Conservation (phyloP, 2,797 vertebrate species). For the Chrysocyon brachyurus region DNA sequence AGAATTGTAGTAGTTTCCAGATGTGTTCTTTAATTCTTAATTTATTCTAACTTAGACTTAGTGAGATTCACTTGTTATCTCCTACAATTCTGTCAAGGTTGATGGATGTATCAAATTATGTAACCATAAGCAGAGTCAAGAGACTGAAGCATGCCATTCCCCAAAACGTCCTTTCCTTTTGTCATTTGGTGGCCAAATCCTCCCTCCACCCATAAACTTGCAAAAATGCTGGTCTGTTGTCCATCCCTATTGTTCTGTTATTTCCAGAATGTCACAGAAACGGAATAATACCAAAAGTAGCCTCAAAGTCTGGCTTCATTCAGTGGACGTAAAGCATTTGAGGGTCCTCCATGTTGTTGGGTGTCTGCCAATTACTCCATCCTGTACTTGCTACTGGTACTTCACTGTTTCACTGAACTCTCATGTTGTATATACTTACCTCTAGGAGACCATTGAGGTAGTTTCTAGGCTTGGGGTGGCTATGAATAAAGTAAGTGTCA, state of each 20-base stretch:
- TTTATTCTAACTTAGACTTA: neutral
- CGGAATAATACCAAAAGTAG: neutral
- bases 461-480: neutral
- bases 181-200: neutral
- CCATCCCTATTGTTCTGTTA: neutral
- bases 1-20: neutral
- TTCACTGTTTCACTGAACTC: too few relatives aligned
- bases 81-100: neutral
- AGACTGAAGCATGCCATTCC: neutral
- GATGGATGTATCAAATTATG: neutral
- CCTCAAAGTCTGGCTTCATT: neutral
- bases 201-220: neutral
- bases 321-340: neutral
- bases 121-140: neutral
- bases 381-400: too few relatives aligned
- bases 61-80: neutral
- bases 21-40: neutral
- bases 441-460: neutral
- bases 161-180: neutral
- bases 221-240: neutral
- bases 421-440: neutral
- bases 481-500: neutral
- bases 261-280: neutral
- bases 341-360: neutral
- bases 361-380: neutral